Base-by-base conservation (phyloP, 2,888 invertebrate genomes). In the Dicyrtoma fusca region DNA sequence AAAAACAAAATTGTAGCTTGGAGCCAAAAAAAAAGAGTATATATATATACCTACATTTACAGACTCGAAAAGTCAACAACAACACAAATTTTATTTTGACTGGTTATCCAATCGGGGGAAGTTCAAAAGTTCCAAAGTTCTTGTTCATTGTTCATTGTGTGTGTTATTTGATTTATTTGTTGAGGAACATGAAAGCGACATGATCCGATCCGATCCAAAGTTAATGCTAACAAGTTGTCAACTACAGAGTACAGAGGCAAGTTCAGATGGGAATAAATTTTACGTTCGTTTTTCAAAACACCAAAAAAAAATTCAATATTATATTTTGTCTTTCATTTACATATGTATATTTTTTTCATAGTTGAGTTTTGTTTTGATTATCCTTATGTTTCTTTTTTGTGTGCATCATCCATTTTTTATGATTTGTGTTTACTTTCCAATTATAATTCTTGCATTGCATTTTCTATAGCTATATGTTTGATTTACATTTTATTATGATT, bases 241-340 rank as follows among this genome's bases (percentile, higher is more conserved):
- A 71, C 71, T 62, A 64, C 71, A 71, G 71, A 71, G 64, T 64
- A 51, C 64, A 71, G 59, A 71, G 71, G 71, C 71, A 71, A 71
- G 71, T 71, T 65, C 62, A 71, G 71, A 71, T 71, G 71, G 71
- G 57, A 71, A 55, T 71, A 44, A 65, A 26, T 65, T 53, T 42
- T 34, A 25, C 44, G 21, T 63, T 64, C 21, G 47, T 63, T 51
- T 51, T 55, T 14, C 11, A 6, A n/a, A 49, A 63, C 42, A 49
- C 3, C 34, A 34, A n/a, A n/a, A n/a, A n/a, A n/a, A n/a, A n/a
- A n/a, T 34, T 34, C 34, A 34, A 34, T 34, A 5, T 34, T 14
- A n/a, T n/a, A n/a, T n/a, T n/a, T n/a, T n/a, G n/a, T n/a, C n/a
- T n/a, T n/a, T n/a, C n/a, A n/a, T 34, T 34, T 34, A 34, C 8